A percentile compares a stretch with the other conserved stretches of the same genome.
Conservation (phyloP, 2,888 invertebrate genomes). For the Abrostola tripartita region DNA sequence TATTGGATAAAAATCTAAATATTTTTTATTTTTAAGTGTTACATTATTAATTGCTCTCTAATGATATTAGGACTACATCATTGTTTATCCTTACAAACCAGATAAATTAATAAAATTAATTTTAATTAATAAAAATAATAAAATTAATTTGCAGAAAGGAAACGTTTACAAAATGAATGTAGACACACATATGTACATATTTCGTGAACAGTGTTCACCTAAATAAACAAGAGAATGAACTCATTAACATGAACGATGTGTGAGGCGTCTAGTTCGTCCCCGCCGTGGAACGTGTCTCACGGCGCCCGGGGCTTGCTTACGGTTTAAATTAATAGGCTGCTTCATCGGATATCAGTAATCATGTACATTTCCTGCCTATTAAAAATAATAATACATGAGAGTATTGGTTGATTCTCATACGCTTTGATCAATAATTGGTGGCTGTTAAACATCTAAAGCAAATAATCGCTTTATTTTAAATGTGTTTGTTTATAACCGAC, state of each 20-base stretch:
- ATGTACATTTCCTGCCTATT: background rate
- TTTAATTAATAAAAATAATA: too few species aligned
- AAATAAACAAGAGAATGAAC: constrained; percentile 31
- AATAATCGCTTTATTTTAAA: too few species aligned
- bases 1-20: too few species aligned
- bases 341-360: constrained; percentile 30
- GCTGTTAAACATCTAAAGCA: too few species aligned
- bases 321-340: constrained; percentile 29
- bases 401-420: too few species aligned
- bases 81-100: background rate
- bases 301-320: constrained; percentile 34
- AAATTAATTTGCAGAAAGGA: background rate
- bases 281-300: constrained; percentile 10
- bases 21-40: too few species aligned
- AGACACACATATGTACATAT: background rate
- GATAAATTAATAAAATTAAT: too few species aligned
- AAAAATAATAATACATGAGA: background rate
- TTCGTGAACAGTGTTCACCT: constrained; percentile 1
- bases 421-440: too few species aligned
- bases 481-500: too few species aligned
- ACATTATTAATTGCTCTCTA: too few species aligned
- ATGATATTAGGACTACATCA: too few species aligned
- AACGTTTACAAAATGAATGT: background rate
- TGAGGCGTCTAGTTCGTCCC: constrained; percentile 1
- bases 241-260: constrained; percentile 35